phyloP scores from a whole-genome alignment of 2,113 vertebrate species.

The Callocephalon fimbriatum region DNA sequence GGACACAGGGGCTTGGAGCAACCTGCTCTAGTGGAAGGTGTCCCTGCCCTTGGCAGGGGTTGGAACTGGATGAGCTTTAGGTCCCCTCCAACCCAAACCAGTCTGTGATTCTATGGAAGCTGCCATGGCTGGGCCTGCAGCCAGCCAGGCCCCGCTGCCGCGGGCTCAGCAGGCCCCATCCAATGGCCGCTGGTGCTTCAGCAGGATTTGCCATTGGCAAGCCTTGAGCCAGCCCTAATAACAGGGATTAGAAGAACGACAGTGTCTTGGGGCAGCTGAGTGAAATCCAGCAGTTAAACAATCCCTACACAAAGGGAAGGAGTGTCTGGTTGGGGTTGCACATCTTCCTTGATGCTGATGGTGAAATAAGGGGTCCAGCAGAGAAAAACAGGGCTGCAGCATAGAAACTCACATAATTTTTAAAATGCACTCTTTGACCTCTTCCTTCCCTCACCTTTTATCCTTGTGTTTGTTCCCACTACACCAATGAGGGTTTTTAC shows the following conservation, averaged over 20 bases:
- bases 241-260: background rate
- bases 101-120: background rate
- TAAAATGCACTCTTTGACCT: background rate
- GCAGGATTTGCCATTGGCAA: background rate
- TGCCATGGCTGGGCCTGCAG: background rate
- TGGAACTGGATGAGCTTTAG: too few species aligned
- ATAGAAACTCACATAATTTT: background rate
- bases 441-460: background rate
- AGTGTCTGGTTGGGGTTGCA: background rate
- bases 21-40: too few species aligned
- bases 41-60: too few species aligned
- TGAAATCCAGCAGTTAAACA: background rate
- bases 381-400: background rate
- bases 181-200: accelerated
- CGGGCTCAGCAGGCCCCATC: background rate
- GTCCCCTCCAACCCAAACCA: too few species aligned
- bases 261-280: background rate
- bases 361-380: background rate
- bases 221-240: background rate
- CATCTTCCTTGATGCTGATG: background rate
- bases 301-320: background rate
- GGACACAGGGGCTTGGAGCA: too few species aligned
- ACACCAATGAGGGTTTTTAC: background rate
- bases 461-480: background rate
- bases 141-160: accelerated